These are phyloP conservation scores for Cheumatopsyche charites DNA, from an alignment of 1,140 invertebrate species.

Conservation along the genomic window DNA sequence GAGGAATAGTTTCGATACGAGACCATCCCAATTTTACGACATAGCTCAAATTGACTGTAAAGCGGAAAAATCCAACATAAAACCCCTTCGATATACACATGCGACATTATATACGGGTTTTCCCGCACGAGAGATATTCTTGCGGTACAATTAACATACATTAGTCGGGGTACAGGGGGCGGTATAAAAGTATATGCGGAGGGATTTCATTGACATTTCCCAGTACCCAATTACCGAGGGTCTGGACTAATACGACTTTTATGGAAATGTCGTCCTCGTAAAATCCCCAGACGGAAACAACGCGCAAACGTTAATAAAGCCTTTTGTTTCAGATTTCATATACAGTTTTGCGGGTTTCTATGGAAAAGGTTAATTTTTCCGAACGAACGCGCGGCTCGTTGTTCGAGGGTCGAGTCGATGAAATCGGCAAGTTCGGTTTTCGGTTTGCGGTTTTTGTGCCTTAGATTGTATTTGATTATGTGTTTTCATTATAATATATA, in stretches of 20 bases:
- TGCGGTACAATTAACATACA: slow-evolving; percentile 37
- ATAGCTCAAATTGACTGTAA: too few relatives aligned
- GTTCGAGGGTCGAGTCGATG: too few relatives aligned
- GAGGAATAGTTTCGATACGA: too few relatives aligned
- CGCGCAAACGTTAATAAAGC: slow-evolving; percentile 36
- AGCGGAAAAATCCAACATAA: too few relatives aligned
- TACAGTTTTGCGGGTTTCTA: slow-evolving; percentile 18
- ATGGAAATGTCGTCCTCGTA: slow-evolving; percentile 38
- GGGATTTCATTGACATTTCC: slow-evolving; percentile 37
- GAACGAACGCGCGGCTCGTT: neutral
- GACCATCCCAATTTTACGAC: too few relatives aligned
- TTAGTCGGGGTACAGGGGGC: slow-evolving; percentile 6
- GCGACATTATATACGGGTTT: neutral
- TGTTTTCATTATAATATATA: too few relatives aligned
- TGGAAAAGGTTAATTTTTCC: slow-evolving; percentile 13
- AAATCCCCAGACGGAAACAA: slow-evolving; percentile 32
- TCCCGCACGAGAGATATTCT: slow-evolving; percentile 22
- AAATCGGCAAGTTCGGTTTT: too few relatives aligned
- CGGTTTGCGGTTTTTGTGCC: too few relatives aligned
- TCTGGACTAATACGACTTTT: slow-evolving; percentile 38
- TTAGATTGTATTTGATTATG: too few relatives aligned
- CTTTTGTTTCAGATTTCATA: slow-evolving; percentile 39
- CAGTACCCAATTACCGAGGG: slow-evolving; percentile 35
- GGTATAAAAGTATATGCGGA: neutral
- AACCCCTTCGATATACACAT: too few relatives aligned